Conservation (phyloP, 2,113 vertebrate genomes). For the Chamaea fasciata region DNA sequence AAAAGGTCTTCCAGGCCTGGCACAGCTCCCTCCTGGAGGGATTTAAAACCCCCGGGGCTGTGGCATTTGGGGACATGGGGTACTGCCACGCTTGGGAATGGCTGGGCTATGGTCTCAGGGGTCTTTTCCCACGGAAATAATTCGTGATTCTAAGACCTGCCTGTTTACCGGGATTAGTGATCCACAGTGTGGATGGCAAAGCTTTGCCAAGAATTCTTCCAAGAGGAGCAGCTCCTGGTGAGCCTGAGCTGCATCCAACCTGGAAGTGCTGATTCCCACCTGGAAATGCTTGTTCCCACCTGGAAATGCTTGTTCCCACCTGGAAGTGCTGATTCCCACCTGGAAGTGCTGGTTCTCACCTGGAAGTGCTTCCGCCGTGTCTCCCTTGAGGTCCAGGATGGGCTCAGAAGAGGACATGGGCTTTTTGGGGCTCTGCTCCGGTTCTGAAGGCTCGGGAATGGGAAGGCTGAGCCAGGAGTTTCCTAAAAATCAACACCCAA, state of each 20-base stretch:
- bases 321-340: not conserved
- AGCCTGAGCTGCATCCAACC: not conserved
- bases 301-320: not conserved
- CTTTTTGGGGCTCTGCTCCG: not conserved
- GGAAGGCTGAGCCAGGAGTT: slow-evolving; percentile 34
- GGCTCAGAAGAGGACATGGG: slow-evolving; percentile 42
- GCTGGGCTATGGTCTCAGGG: not conserved
- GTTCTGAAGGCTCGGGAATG: not conserved
- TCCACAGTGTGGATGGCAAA: not conserved
- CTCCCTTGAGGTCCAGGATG: slow-evolving; percentile 46
- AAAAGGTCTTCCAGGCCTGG: not conserved
- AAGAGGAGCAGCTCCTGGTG: not conserved
- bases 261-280: not conserved
- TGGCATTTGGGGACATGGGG: not conserved
- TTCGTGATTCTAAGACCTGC: not conserved
- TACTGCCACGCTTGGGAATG: not conserved
- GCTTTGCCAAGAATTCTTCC: not conserved
- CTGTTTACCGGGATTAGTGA: not conserved
- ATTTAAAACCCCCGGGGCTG: not conserved
- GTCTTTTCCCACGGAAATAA: not conserved
- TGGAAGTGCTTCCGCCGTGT: not conserved
- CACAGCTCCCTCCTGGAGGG: not conserved
- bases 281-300: not conserved
- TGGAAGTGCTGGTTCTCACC: not conserved
- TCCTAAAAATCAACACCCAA: not conserved